Base-by-base conservation (phyloP, 2,797 vertebrate genomes). In the Enteromius afrohamiltoni region DNA sequence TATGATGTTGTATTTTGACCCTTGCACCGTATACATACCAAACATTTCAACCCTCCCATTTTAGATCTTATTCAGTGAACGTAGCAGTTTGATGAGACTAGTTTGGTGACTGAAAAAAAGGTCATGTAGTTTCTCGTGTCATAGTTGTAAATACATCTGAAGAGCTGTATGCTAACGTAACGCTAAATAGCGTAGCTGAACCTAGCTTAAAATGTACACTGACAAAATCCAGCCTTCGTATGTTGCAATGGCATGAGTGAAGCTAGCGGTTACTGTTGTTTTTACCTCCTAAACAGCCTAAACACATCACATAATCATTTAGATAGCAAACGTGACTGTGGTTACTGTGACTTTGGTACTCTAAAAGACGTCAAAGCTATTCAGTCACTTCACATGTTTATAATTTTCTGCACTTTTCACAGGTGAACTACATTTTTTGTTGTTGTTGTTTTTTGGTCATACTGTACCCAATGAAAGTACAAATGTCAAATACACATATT, bases 1-100 rank as follows among this genome's bases (percentile, higher is more conserved):
- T 83, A 85, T 85, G 62, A 84, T 79, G 79, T 88, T 79, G 85
- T 88, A 83, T 88, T 84, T 85, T 77, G 65, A 84, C 51, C 67
- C 71, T 74, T 49, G 79, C 82, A 55, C 75, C 74, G 1, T 65
- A 37, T 31, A 75, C 45, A 23, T 47, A 79, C 47, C 26, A 53
- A 87, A 75, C 81, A 82, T 70, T 77, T 77, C 34, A 75, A 45
- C 37, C 62, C 73, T 10, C 62, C 42, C 42, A 55, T 69, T 76
- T 58, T 31, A 81, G 65, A 62, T 65, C 34, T 77, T 70, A 6
- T 71, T 37, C 60, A 65, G n/a, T 11, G 11, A 87, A 51, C 37
- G 40, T 53, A 83, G 67, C 9, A 70, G 47, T 58, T 74, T 65
- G 37, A 47, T 53, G 60, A 64, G 51, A 29, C 81, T 42, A 71